Percentiles rank a stretch among this genome's conserved stretches.
These are phyloP conservation scores for Balaenoptera acutorostrata DNA, from an alignment of 2,113 vertebrate genomes.

Conservation along the genomic window DNA sequence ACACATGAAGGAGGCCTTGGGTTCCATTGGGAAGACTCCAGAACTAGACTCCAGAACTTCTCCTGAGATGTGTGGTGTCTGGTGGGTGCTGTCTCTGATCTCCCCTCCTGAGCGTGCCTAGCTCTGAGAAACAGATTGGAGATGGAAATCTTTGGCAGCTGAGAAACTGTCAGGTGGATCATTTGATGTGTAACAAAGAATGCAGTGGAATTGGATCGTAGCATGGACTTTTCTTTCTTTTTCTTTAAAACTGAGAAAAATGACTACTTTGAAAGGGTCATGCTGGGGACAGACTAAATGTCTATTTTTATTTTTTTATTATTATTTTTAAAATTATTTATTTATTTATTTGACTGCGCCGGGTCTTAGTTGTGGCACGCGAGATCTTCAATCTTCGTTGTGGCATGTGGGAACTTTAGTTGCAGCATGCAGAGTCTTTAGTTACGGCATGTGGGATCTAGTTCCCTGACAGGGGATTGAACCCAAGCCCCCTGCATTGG, in stretches of 20 bases:
- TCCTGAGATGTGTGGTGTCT: neutral
- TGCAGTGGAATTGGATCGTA: neutral
- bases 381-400: too few relatives aligned
- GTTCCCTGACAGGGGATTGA: too few relatives aligned
- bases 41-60: neutral
- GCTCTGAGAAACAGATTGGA: neutral
- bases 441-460: too few relatives aligned
- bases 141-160: neutral
- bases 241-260: neutral
- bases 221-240: neutral
- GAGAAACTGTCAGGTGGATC: neutral
- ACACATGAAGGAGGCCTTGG: neutral
- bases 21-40: neutral
- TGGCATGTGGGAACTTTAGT: too few relatives aligned
- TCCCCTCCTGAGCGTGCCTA: neutral
- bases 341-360: too few relatives aligned
- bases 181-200: neutral
- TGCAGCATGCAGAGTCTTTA: too few relatives aligned
- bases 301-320: neutral
- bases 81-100: neutral
- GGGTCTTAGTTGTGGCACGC: too few relatives aligned
- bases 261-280: conserved; percentile 1
- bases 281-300: neutral
- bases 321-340: too few relatives aligned
- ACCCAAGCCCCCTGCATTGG: too few relatives aligned